Evolutionary conservation across 2,797 vertebrate genomes (phyloP), one percentile per base, ranked within the genome.

Genomic region (Hippocampus kuda): DNA sequence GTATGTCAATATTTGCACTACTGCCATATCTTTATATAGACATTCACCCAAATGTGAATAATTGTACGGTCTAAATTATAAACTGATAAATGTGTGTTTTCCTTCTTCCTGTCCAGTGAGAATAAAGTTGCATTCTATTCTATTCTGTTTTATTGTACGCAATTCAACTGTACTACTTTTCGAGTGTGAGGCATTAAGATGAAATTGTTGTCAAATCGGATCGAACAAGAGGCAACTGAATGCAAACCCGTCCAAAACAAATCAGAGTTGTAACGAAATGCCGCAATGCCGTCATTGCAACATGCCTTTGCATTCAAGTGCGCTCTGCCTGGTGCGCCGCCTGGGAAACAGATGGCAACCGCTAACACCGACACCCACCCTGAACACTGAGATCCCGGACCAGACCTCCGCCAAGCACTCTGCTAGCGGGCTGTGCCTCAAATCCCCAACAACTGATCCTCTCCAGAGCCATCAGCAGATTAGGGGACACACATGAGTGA

Each of bases 331-430:
- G 89, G 89, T 89, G 83, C 74, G 54, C 79, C 77, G 89, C 89
- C 90, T 88, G 87, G 65, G 86, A 85, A 85, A 89, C 91, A 93
- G 91, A 93, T 91, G 91, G 92, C 82, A 83, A 82, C 78, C 84
- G 87, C 89, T 82, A 87, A 89, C 86, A 86, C 85, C 83, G 86
- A 86, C 85, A 87, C 84, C 86, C 84, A 87, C 85, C 83, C 85
- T 81, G 81, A 88, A 83, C 76, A 70, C 80, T 81, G 86, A 89
- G 87, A 89, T 85, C 85, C 84, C 83, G 79, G 87, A 74, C 82
- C 81, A 78, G 83, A 73, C 77, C 83, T 85, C 62, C 3, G 49
- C 80, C 77, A 75, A 16, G 62, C 77, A 81, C 81, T 85, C 83
- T 85, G 83, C 81, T 82, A 74, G 80, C 83, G 81, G 83, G 81